phyloP scores from a whole-genome alignment of 2,797 vertebrate genomes.

The Spinibarbus caldwelli region DNA sequence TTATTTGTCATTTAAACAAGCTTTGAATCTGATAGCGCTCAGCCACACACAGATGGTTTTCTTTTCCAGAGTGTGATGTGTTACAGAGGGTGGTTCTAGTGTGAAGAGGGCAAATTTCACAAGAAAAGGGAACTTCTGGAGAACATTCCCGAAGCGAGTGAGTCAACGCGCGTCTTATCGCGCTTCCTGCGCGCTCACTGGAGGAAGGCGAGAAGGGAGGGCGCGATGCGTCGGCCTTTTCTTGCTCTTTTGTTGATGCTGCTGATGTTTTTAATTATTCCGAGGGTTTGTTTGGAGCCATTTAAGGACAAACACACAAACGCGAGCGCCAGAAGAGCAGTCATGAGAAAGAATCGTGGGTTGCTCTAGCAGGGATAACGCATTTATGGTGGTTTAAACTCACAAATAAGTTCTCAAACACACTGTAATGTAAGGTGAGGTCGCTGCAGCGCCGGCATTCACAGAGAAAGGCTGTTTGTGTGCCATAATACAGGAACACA shows the following conservation, averaged over 20 bases:
- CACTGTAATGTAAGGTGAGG: not conserved
- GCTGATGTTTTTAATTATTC: conserved; percentile 12
- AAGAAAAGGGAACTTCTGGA: not conserved
- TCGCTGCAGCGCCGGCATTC: not conserved
- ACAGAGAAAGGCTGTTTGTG: conserved; percentile 26
- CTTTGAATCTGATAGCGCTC: not conserved
- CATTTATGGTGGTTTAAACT: not conserved
- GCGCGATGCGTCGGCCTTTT: not conserved
- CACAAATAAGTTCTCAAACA: not conserved
- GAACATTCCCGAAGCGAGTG: conserved; percentile 48
- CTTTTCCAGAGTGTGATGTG: not conserved
- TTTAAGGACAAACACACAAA: conserved; percentile 18
- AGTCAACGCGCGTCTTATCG: conserved; percentile 70
- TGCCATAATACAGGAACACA: conserved; percentile 45
- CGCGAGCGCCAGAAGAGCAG: too few species aligned
- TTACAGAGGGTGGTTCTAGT: not conserved
- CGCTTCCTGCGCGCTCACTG: conserved; percentile 73
- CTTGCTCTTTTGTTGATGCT: not conserved
- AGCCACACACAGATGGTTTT: not conserved
- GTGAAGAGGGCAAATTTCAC: not conserved
- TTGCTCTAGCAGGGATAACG: not conserved
- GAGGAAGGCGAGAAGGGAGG: conserved; percentile 50
- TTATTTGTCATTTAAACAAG: conserved; percentile 72
- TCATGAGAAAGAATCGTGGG: not conserved
- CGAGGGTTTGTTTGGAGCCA: conserved; percentile 9